Percentiles rank a stretch among this genome's conserved stretches.
phyloP scores from a whole-genome alignment of 2,113 vertebrate species.

The Odocoileus hemionus region DNA sequence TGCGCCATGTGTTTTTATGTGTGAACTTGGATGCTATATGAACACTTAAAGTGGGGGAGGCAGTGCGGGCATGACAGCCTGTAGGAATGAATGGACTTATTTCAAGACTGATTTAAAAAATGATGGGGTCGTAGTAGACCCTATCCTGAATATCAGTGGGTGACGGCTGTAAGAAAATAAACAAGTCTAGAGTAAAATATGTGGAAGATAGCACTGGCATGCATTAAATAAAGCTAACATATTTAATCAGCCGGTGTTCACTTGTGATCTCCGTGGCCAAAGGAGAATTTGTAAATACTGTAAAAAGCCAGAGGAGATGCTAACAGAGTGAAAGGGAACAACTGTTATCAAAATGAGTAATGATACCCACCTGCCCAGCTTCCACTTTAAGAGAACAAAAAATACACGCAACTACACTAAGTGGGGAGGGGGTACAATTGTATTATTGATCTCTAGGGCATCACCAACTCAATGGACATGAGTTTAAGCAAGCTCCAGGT shows the following conservation, averaged over 20 bases:
- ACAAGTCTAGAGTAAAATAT: not conserved
- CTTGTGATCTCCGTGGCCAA: not conserved
- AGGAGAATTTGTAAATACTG: not conserved
- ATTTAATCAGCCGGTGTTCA: not conserved
- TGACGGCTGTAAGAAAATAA: not conserved
- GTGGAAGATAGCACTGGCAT: not conserved
- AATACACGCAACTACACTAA: not conserved
- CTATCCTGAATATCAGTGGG: not conserved
- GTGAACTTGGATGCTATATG: conserved; percentile 41
- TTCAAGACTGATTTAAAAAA: conserved; percentile 27
- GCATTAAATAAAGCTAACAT: not conserved
- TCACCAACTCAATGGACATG: not conserved
- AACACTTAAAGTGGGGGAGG: not conserved
- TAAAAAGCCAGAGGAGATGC: not conserved
- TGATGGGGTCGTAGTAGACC: not conserved
- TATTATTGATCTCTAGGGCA: not conserved
- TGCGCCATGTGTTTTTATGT: conserved; percentile 47
- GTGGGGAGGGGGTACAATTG: fast-evolving
- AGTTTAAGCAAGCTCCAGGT: not conserved
- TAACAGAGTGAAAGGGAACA: not conserved
- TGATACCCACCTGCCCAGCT: not conserved
- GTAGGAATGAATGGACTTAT: not conserved
- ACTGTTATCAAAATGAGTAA: not conserved
- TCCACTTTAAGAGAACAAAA: not conserved
- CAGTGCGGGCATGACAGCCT: not conserved